Percentiles rank a stretch among this genome's conserved stretches.
Conservation (phyloP, 2,888 invertebrate species). For the Lutraria lutraria region DNA sequence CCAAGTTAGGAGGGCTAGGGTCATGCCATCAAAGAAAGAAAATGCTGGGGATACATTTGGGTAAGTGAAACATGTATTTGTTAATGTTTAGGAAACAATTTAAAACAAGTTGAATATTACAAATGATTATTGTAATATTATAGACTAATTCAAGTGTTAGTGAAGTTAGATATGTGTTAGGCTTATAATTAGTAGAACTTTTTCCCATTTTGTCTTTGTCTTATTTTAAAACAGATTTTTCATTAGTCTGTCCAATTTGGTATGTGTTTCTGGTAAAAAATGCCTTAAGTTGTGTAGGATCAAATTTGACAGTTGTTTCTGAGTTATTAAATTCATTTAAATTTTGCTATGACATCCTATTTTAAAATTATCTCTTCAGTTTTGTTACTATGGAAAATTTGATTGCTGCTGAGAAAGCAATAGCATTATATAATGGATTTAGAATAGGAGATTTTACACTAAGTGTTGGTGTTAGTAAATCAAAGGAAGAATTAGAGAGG, state of each 20-base stretch:
- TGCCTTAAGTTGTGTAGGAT: too few relatives aligned
- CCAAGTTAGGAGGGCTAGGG: conserved; percentile 53
- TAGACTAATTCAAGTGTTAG: too few relatives aligned
- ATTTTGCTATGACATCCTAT: too few relatives aligned
- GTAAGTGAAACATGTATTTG: conserved; percentile 45
- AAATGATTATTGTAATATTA: too few relatives aligned
- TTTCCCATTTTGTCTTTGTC: too few relatives aligned
- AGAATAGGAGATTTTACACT: conserved; percentile 64
- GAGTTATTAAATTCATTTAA: too few relatives aligned
- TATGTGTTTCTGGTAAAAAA: too few relatives aligned
- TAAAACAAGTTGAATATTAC: background rate
- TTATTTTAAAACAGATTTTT: too few relatives aligned
- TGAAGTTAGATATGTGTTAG: too few relatives aligned
- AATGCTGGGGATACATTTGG: conserved; percentile 65
- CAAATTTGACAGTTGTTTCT: too few relatives aligned
- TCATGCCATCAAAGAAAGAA: conserved; percentile 41
- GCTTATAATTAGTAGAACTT: too few relatives aligned
- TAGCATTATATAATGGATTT: conserved; percentile 70
- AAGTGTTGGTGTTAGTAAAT: conserved; percentile 68
- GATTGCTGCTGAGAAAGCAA: conserved; percentile 74
- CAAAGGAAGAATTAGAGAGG: conserved; percentile 69
- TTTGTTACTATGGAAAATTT: conserved; percentile 75
- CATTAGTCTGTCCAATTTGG: too few relatives aligned
- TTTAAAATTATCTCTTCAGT: conserved; percentile 56
- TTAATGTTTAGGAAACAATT: background rate